phyloP scores from a whole-genome alignment of 2,888 invertebrate genomes.

The Hyalella azteca region DNA sequence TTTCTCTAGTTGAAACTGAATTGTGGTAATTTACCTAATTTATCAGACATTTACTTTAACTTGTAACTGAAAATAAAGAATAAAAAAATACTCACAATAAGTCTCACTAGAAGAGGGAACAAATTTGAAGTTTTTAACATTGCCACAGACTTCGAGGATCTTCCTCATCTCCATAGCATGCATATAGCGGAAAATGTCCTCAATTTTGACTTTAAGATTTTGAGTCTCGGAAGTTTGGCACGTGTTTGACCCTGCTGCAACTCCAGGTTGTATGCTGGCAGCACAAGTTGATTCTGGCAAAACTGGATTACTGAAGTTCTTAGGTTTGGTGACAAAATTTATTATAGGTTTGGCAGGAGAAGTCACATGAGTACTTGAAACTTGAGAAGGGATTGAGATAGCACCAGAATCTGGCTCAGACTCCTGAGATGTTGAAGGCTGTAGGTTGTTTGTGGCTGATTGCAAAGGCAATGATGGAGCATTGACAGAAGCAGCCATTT shows the following conservation, averaged over 20 bases:
- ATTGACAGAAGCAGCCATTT: neutral
- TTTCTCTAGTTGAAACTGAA: too few relatives aligned
- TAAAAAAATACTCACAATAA: neutral
- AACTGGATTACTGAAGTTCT: neutral
- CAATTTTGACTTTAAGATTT: neutral
- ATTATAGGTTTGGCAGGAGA: neutral
- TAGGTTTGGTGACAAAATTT: neutral
- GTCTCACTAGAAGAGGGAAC: neutral
- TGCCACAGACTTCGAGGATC: conserved; percentile 4
- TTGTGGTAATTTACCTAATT: too few relatives aligned
- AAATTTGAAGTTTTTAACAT: neutral
- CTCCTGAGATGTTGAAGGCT: neutral
- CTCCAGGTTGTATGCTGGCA: neutral
- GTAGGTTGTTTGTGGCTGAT: neutral
- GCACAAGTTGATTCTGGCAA: neutral
- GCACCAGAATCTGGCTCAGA: neutral
- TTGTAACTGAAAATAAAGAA: neutral
- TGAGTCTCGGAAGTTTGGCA: neutral
- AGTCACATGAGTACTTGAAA: neutral
- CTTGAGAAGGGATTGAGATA: neutral
- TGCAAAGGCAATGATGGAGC: neutral
- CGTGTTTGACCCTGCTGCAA: neutral
- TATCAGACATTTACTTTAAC: too few relatives aligned
- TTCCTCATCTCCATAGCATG: neutral
- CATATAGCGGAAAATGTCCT: conserved; percentile 20